Base-by-base conservation (phyloP, 1,140 invertebrate genomes). In the Copidosoma floridanum region DNA sequence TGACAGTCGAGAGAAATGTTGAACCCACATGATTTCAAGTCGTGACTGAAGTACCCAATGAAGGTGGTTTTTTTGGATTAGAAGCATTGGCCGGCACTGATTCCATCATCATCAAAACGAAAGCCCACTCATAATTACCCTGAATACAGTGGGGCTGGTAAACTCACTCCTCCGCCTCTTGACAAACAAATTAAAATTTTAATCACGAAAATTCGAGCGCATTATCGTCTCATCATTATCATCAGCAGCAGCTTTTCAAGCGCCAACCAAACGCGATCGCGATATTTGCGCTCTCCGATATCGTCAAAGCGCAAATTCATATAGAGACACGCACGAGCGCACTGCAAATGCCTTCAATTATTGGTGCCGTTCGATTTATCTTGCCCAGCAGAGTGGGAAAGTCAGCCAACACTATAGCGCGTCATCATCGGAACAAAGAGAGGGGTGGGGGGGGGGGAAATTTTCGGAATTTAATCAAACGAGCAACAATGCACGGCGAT, bases 181-280 rank as follows among this genome's bases (percentile, higher is more conserved):
- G 20, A 50, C 47, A 50, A 50, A 44, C 41, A 44, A 46, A 55
- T 55, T 55, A 50, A 57, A 57, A 50, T 50, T 37, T 40, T 50
- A 40, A 57, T 46, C 47, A 43, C 20, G 41, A 14, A 32, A 44
- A 44, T 0, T 5, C 50, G n/a, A 6, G 20, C 14, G 16, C 12
- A 50, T 37, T 37, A 38, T 38, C 6, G 16, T 4, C 11, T 35
- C 8, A 1, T 20, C 47, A 12, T 32, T 6, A 50, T 20, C 10
- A 23, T 48, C 46, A 5, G n/a, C 1, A 20, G 10, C 24, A n/a
- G n/a, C n/a, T n/a, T n/a, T n/a, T n/a, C n/a, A n/a, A n/a, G n/a
- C n/a, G n/a, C n/a, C n/a, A n/a, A n/a, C 12, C 37, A 5, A 16
- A 40, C 14, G 18, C 18, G 41, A 35, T n/a, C n/a, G n/a, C n/a